Base-by-base conservation (phyloP, 2,113 vertebrate species). In the Girardinichthys multiradiatus region DNA sequence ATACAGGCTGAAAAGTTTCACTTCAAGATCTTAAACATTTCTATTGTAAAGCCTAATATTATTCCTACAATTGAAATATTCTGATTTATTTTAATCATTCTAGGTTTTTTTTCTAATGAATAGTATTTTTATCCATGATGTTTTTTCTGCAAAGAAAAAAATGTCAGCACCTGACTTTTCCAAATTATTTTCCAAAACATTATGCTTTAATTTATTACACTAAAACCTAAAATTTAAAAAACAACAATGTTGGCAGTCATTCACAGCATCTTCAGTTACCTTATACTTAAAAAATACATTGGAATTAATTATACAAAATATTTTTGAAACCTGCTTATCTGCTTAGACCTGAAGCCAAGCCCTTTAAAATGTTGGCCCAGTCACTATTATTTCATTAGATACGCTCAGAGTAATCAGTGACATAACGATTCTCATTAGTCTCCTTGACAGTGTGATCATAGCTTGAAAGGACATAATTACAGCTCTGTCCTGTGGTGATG, bases 391-490 rank as follows among this genome's bases (percentile, higher is more conserved):
- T 64, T 39, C 64, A 70, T 81, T 72, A 70, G 51, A 35, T 64
- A 57, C 37, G 58, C 68, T 76, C 31, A 72, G 37, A 66, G 81
- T 35, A 78, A 81, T 86, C 62, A 63, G 48, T 21, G 64, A 73
- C 37, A 58, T 76, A 67, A 81, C 64, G 57, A 57, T 64, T 70
- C 58, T 19, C 66, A 73, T 81, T 76, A 48, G 51, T 74, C 60
- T 68, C 39, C 33, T 60, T 39, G 21, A 58, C 64, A 81, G 59
- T 65, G 68, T 58, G 39, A 72, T 72, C 26, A 64, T 10, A 61
- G 37, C 54, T 57, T 69, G 15, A 79, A 71, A 57, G 51, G 37
- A 68, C 27, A 58, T 65, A 4, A 77, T 67, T 65, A 72, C 33
- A 79, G 28, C 59, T 66, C 17, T 35, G 21, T 72, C n/a, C 63